These are phyloP conservation scores for Balaeniceps rex DNA, from an alignment of 2,113 vertebrate species.

Conservation along the genomic window DNA sequence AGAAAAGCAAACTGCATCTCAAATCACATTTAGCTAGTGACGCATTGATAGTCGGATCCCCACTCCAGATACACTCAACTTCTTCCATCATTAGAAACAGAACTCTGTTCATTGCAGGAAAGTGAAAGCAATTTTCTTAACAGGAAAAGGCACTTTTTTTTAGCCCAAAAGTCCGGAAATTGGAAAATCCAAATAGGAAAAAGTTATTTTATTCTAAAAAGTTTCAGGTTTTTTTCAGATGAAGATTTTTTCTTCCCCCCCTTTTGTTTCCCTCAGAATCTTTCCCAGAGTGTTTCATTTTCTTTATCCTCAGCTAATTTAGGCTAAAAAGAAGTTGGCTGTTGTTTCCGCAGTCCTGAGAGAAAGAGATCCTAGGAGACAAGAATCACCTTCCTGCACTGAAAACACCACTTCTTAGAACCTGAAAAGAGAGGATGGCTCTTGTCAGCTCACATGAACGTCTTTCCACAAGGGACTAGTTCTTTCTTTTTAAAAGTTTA, in stretches of 20 bases:
- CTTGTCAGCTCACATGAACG: neutral
- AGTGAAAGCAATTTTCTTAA: conserved; percentile 17
- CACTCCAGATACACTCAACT: neutral
- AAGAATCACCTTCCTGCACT: neutral
- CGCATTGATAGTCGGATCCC: neutral
- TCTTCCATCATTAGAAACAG: neutral
- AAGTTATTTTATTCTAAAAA: neutral
- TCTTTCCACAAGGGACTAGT: neutral
- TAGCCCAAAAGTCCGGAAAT: neutral
- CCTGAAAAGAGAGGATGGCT: neutral
- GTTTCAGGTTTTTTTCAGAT: neutral
- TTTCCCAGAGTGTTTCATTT: neutral
- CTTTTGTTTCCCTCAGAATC: neutral
- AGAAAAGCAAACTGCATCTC: conserved; percentile 62
- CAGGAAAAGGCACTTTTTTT: neutral
- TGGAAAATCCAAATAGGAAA: neutral
- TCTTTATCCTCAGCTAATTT: neutral
- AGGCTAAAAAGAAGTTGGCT: neutral
- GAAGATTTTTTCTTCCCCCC: neutral
- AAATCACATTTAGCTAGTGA: conserved; percentile 35
- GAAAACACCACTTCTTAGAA: neutral
- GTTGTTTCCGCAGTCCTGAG: neutral
- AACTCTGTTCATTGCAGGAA: neutral
- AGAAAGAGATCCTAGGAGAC: neutral
- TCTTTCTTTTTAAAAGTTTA: neutral